Evolutionary conservation across 1,140 invertebrate species (phyloP), one percentile per base, ranked within the genome.

Genomic region (Pseudomyrmex sp.): DNA sequence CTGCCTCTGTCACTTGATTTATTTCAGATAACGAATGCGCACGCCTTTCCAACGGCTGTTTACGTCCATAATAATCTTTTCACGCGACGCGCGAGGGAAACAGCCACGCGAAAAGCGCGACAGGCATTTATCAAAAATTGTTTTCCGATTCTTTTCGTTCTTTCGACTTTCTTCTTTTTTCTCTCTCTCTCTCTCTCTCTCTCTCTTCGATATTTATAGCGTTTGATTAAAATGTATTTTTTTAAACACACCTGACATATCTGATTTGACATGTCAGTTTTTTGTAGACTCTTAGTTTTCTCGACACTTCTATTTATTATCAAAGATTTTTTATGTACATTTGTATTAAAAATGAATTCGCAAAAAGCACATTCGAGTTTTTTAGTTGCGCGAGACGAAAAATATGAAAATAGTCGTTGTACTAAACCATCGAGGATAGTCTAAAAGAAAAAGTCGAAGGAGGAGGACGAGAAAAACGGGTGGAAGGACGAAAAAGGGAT

Each of bases 1-100:
- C 86, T 84, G 74, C 46, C 58, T 76, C 73, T 76, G 85, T 79
- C 84, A 70, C 85, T 90, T 91, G 90, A 91, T 91, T 91, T 91
- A 91, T 89, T 88, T 75, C 76, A 85, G 83, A 88, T 88, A 90
- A 90, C 89, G 74, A 75, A 83, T 83, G 65, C 65, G 69, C 75
- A 68, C 86, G 77, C 15, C 8, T 72, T 48, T 72, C 46, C 54
- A 59, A 35, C 65, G 65, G 26, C n/a, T 91, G 85, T 90, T 90
- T 90, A 90, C 79, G 50, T 74, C 20, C 35, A 9, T 35, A 52
- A n/a, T 52, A 76, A 62, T 59, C 20, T 68, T 73, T 48, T 20
- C 59, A 58, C 65, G 48, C 74, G 52, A 23, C 20, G 23, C 1
- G 35, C 35, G 35, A 15, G 13, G 15, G 50, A 26, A 9, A 5